Evolutionary conservation across 2,797 vertebrate genomes (phyloP).

Genomic region (Babyrousa celebensis): DNA sequence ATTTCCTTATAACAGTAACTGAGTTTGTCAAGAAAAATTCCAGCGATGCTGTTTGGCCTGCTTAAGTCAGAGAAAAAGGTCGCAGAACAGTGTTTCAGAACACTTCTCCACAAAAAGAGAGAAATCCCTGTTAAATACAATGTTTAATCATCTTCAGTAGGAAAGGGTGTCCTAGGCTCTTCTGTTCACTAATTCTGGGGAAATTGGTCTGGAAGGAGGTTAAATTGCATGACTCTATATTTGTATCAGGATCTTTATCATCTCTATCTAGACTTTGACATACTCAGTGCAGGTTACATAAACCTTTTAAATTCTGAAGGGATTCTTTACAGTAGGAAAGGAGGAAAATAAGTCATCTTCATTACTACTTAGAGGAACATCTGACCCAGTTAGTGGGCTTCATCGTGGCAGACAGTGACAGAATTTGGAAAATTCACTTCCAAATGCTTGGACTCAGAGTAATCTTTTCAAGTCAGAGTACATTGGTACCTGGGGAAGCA

Average conservation of each 20-base stretch:
- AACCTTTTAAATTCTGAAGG: not conserved
- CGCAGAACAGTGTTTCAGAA: not conserved
- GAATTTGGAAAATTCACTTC: constrained; percentile 83
- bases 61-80: not conserved
- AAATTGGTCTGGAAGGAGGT: not conserved
- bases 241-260: not conserved
- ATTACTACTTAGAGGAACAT: not conserved
- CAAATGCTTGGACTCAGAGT: constrained; percentile 84
- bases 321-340: not conserved
- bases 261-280: not conserved
- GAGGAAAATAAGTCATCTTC: not conserved
- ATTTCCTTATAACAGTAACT: constrained; percentile 7
- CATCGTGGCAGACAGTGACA: constrained; percentile 67
- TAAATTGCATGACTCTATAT: not conserved
- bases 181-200: not conserved
- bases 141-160: not conserved
- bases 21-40: not conserved
- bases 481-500: constrained; percentile 87
- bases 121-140: not conserved
- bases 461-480: constrained; percentile 83
- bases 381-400: constrained; percentile 42
- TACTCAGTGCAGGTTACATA: not conserved
- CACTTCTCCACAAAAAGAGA: not conserved
- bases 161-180: not conserved
- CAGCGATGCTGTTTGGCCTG: not conserved